A percentile compares a stretch with the other conserved stretches of the same genome.
phyloP scores from a whole-genome alignment of 2,797 vertebrate species.

The Huso huso region DNA sequence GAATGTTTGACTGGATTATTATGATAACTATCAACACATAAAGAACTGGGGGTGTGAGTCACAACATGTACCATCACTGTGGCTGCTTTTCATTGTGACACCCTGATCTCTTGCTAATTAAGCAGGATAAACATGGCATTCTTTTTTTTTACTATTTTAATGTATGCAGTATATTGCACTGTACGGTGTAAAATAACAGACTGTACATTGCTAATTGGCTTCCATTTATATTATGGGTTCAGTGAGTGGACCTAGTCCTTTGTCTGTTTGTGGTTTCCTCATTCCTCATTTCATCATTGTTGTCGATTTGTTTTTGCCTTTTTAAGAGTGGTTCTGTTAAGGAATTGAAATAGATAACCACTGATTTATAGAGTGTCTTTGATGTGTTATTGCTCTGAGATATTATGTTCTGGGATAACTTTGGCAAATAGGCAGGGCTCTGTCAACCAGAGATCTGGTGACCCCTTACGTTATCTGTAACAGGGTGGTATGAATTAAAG shows the following conservation, averaged over 20 bases:
- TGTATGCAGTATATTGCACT: no score
- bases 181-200: no score
- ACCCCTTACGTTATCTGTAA: conserved; percentile 38
- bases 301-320: not conserved
- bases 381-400: conserved; percentile 34
- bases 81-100: no score
- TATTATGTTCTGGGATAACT: conserved; percentile 24
- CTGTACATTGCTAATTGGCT: not conserved
- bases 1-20: no score
- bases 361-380: conserved; percentile 40
- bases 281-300: not conserved
- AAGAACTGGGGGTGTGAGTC: no score
- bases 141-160: no score
- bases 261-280: not conserved
- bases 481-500: conserved; percentile 45
- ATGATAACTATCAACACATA: no score
- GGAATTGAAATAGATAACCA: conserved; percentile 36
- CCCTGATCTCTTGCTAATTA: no score
- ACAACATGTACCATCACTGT: no score
- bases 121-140: no score
- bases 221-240: not conserved
- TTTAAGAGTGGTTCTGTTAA: conserved; percentile 44
- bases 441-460: conserved; percentile 13
- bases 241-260: not conserved
- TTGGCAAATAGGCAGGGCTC: conserved; percentile 3